phyloP scores from a whole-genome alignment of 1,140 invertebrate species.

The Drosophila paulistorum region DNA sequence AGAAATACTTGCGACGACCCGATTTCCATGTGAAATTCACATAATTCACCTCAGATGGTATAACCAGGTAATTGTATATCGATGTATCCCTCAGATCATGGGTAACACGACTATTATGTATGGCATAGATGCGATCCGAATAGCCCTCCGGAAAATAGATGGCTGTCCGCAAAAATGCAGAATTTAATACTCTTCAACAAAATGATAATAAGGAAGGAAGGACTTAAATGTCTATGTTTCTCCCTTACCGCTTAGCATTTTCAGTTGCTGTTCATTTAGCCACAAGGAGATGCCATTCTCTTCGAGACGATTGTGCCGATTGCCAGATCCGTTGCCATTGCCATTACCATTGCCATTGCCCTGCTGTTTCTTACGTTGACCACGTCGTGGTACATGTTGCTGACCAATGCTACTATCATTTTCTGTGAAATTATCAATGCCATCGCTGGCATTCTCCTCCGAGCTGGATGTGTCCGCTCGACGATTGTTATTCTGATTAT shows the following conservation, averaged over 20 bases:
- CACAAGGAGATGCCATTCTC: constrained; percentile 89
- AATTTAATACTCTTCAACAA: too few relatives aligned
- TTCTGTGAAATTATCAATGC: constrained; percentile 48
- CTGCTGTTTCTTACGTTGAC: constrained; percentile 55
- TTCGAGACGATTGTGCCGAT: constrained; percentile 61
- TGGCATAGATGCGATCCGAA: constrained; percentile 93
- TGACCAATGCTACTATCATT: constrained; percentile 39
- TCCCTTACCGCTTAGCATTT: constrained; percentile 92
- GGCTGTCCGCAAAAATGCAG: constrained; percentile 28
- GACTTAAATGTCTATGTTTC: too few relatives aligned
- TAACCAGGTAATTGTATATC: constrained; percentile 93
- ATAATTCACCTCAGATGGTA: constrained; percentile 94
- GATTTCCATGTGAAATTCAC: constrained; percentile 97
- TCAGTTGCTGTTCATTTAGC: constrained; percentile 94
- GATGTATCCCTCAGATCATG: constrained; percentile 94
- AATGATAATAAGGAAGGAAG: too few relatives aligned
- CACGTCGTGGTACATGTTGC: constrained; percentile 43
- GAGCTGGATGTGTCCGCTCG: constrained; percentile 54
- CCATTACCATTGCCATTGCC: constrained; percentile 24
- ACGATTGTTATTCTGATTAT: constrained; percentile 40
- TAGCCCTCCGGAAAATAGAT: constrained; percentile 75
- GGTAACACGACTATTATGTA: constrained; percentile 91
- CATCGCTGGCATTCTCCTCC: constrained; percentile 58
- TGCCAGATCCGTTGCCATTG: constrained; percentile 27
- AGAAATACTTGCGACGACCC: constrained; percentile 92